phyloP scores from a whole-genome alignment of 1,140 invertebrate species.

The Rhagoletis pomonella region DNA sequence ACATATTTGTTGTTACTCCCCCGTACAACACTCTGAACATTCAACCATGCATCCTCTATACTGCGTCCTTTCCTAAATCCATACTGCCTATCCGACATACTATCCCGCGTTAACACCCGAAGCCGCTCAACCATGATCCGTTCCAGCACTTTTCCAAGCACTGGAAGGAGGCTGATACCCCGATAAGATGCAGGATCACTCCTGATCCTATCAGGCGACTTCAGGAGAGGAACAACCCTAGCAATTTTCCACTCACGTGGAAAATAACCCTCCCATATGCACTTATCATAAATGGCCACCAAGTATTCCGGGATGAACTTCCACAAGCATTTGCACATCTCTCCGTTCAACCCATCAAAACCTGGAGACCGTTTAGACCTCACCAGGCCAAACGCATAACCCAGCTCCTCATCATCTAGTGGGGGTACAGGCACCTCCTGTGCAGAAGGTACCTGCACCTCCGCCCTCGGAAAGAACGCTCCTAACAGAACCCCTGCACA shows the following conservation, averaged over 20 bases:
- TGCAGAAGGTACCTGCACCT: too few species aligned
- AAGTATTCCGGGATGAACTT: conserved; percentile 57
- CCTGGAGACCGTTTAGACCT: conserved; percentile 53
- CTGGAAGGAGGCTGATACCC: conserved; percentile 63
- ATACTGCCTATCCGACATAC: neutral
- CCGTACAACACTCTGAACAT: neutral
- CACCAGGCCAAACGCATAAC: conserved; percentile 45
- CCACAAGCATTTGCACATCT: too few species aligned
- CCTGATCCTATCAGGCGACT: conserved; percentile 54
- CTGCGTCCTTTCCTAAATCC: conserved; percentile 33
- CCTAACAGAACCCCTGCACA: conserved; percentile 54
- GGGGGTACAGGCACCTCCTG: too few species aligned
- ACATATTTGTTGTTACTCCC: conserved; percentile 55
- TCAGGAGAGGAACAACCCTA: conserved; percentile 61
- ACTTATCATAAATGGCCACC: neutral
- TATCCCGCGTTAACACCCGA: neutral
- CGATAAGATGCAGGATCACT: conserved; percentile 62
- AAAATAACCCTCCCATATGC: conserved; percentile 38
- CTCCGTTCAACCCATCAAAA: too few species aligned
- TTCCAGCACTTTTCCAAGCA: too few species aligned
- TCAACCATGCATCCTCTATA: conserved; percentile 41
- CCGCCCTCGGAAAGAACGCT: conserved; percentile 54
- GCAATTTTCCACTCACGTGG: conserved; percentile 59
- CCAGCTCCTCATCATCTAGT: too few species aligned
- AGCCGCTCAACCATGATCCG: conserved; percentile 60